Evolutionary conservation across 2,888 invertebrate species (phyloP), one percentile per base, ranked within the genome.

Genomic region (Drosophila melanosoma): DNA sequence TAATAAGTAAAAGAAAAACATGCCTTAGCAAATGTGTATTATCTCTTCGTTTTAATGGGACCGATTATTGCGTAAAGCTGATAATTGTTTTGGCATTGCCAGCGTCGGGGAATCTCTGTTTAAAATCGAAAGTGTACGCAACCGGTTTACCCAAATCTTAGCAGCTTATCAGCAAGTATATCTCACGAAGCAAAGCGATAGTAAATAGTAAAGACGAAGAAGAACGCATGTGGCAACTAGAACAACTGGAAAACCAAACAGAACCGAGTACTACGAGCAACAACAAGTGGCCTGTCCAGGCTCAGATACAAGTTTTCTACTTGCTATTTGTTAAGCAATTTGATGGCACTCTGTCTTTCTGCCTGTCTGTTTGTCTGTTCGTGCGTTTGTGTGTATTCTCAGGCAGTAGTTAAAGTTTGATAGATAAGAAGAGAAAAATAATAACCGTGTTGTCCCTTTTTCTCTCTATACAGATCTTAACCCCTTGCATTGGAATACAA

Each of bases 321-420:
- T 58, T 84, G 38, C 54, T 56, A 59, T 85, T 87, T 85, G 86
- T 81, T 61, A 79, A 87, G 81, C 88, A 87, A 87, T 87, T 85
- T 87, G 63, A 77, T 76, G 76, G 54, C 60, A 76, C 76, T 51
- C 57, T 67, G 45, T 48, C 48, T 59, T 42, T 73, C 68, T 38
- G 54, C n/a, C 51, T 69, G 53, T 57, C 45, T 60, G 32, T 52
- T 20, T 62, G 40, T 57, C 48, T 56, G 69, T 73, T 33, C 54
- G 74, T 42, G 57, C 63, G 48, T 51, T 32, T 68, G 42, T 56
- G 74, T 42, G 60, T 67, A 52, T 51, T 32, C 45, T 45, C 45
- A 15, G 45, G 45, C 45, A 45, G 45, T 23, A 45, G 45, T 45
- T 54, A 42, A 69, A 72, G 87, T 87, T 84, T 84, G 70, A 73